Conservation (phyloP, 2,113 vertebrate genomes). For the Chamaea fasciata region DNA sequence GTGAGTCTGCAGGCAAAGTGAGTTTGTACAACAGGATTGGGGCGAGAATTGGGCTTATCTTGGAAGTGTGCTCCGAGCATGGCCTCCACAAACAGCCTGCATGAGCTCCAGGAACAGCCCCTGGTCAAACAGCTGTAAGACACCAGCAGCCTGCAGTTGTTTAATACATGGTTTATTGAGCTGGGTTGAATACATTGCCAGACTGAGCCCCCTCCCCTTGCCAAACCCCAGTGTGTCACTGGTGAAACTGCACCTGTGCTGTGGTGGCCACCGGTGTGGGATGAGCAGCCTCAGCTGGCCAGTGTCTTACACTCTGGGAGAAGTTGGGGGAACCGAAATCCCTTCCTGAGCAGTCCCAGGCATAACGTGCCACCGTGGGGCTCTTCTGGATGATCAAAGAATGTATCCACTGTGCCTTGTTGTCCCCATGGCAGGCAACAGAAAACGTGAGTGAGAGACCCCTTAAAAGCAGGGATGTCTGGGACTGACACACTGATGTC, state of each 20-base stretch:
- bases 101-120: not conserved
- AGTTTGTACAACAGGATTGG: not conserved
- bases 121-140: not conserved
- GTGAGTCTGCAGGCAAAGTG: not conserved
- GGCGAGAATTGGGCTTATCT: not conserved
- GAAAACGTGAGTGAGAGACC: not conserved
- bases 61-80: fast-evolving
- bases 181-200: not conserved
- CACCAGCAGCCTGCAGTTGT: not conserved
- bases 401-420: not conserved
- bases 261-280: not conserved
- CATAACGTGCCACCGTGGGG: fast-evolving
- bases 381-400: not conserved
- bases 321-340: not conserved
- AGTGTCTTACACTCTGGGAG: not conserved
- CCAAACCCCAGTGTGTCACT: not conserved
- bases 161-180: conserved; percentile 4
- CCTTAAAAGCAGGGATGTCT: not conserved
- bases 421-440: not conserved
- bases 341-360: not conserved
- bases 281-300: not conserved
- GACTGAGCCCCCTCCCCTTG: not conserved
- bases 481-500: not conserved
- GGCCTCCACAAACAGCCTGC: not conserved
- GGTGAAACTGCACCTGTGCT: not conserved